Evolutionary conservation across 37 sponge, comb jelly and placozoan genomes (phyloP).

Genomic region (Theonella swinhoei): DNA sequence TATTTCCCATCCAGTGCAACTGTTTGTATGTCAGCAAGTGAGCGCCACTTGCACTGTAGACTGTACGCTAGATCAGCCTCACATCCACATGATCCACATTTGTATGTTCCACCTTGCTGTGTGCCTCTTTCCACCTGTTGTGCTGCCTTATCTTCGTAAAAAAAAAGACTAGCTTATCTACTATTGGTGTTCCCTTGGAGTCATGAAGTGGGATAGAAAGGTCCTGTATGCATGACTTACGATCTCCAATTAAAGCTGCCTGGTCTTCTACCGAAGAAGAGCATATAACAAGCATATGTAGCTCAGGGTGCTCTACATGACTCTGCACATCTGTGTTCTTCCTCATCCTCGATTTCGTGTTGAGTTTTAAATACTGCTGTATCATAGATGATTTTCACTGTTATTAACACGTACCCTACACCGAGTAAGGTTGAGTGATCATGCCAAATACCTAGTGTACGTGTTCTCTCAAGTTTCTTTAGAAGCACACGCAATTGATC

Average conservation of each 20-base stretch:
- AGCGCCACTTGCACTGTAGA: background rate
- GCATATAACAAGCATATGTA: background rate
- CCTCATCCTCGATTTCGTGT: background rate
- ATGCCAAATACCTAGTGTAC: conserved; percentile 17
- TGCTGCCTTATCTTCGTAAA: conserved; percentile 21
- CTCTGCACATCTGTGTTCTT: background rate
- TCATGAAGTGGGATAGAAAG: background rate
- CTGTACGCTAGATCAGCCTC: background rate
- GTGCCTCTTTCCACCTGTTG: conserved; percentile 8
- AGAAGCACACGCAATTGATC: no score
- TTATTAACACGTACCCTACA: conserved; percentile 1
- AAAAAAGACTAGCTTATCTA: conserved; percentile 12
- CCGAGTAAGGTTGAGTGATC: conserved; percentile 32
- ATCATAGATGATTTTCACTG: conserved; percentile 16
- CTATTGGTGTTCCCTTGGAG: background rate
- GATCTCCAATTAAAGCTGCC: conserved; percentile 13
- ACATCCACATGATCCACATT: conserved; percentile 11
- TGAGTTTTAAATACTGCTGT: conserved; percentile 23
- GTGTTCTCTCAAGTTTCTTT: conserved; percentile 23
- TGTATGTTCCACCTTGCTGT: conserved; percentile 4
- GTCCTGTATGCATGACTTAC: background rate
- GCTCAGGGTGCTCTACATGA: conserved; percentile 16
- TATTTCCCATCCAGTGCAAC: background rate
- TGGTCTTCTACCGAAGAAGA: conserved; percentile 10
- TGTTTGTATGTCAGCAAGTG: background rate